A percentile compares a stretch with the other conserved stretches of the same genome.
Conservation (phyloP, 2,888 invertebrate genomes). For the Caenorhabditis panamensis region DNA sequence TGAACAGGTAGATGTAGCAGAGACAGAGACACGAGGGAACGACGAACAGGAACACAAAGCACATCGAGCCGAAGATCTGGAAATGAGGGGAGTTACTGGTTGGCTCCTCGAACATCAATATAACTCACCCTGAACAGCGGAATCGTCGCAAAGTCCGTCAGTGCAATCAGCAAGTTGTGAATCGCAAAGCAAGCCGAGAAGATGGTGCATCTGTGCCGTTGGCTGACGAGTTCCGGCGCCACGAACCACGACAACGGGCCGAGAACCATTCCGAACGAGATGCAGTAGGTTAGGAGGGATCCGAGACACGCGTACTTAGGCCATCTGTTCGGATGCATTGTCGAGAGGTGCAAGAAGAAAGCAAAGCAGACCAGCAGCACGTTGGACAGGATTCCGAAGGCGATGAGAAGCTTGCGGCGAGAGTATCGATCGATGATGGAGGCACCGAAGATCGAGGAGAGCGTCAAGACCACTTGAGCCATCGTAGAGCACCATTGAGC, state of each 20-base stretch:
- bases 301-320: conserved; percentile 71
- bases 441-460: conserved; percentile 72
- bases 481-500: conserved; percentile 75
- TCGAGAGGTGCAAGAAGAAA: conserved; percentile 66
- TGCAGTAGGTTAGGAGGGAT: conserved; percentile 69
- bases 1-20: conserved; percentile 71
- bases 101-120: neutral
- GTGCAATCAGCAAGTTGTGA: conserved; percentile 74
- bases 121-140: conserved; percentile 70
- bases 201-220: conserved; percentile 75
- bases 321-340: conserved; percentile 25
- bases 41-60: conserved; percentile 73
- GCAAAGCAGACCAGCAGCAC: conserved; percentile 71
- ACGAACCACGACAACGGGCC: conserved; percentile 77
- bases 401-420: conserved; percentile 70
- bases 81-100: neutral
- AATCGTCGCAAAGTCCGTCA: conserved; percentile 76
- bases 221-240: conserved; percentile 77
- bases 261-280: conserved; percentile 75
- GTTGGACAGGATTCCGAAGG: conserved; percentile 71
- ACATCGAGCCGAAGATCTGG: conserved; percentile 74
- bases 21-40: conserved; percentile 73
- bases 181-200: conserved; percentile 77
- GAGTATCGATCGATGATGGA: conserved; percentile 76
- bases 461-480: conserved; percentile 71